These are phyloP conservation scores for Melieria omissa DNA, from an alignment of 2,888 invertebrate species.

Conservation along the genomic window DNA sequence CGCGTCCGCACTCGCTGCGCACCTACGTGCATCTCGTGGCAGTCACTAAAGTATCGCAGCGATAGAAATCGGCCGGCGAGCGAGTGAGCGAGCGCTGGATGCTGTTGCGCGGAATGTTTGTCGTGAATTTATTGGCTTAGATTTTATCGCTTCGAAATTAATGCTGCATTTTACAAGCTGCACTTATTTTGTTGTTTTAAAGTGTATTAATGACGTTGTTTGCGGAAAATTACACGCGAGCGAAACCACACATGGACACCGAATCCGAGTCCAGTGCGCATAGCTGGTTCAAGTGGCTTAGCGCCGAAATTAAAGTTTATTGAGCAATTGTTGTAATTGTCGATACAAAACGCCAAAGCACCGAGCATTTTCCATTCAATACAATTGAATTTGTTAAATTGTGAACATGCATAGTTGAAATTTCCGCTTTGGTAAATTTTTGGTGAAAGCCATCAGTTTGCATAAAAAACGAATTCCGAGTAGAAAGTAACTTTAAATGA, in stretches of 20 bases:
- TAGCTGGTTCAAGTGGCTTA: not conserved
- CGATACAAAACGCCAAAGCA: not conserved
- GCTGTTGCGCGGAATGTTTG: slow-evolving; percentile 35
- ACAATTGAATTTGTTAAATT: too few relatives aligned
- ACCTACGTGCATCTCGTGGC: slow-evolving; percentile 14
- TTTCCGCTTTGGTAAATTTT: too few relatives aligned
- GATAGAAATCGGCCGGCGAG: not conserved
- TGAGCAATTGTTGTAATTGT: slow-evolving; percentile 4
- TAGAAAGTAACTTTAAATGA: too few relatives aligned
- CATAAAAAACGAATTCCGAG: too few relatives aligned
- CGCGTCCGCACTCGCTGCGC: not conserved
- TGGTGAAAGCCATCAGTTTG: too few relatives aligned
- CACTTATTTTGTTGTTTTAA: slow-evolving; percentile 13
- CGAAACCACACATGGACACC: too few relatives aligned
- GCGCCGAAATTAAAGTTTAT: not conserved
- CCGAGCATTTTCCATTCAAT: too few relatives aligned
- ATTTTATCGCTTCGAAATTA: slow-evolving; percentile 63
- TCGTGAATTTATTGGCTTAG: slow-evolving; percentile 64
- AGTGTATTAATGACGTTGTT: slow-evolving; percentile 1
- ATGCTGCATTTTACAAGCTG: slow-evolving; percentile 52
- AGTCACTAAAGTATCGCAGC: slow-evolving; percentile 9
- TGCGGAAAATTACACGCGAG: not conserved
- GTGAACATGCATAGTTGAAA: too few relatives aligned
- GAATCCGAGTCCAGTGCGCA: not conserved
- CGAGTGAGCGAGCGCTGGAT: not conserved